A percentile compares a stretch with the other conserved stretches of the same genome.
These are phyloP conservation scores for Drosophila emarginata DNA, from an alignment of 2,888 invertebrate genomes.

Conservation along the genomic window DNA sequence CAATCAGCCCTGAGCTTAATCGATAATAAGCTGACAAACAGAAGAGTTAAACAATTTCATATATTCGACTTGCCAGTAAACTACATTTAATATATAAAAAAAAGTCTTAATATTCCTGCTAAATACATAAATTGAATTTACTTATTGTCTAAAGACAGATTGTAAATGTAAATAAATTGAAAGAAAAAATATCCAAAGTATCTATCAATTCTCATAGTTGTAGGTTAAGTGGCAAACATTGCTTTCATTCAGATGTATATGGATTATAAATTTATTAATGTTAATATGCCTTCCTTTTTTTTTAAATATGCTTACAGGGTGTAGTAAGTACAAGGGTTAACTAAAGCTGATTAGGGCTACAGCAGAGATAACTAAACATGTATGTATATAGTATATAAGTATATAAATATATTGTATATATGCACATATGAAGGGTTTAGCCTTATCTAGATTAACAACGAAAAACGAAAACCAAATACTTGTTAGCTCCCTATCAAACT, in stretches of 20 bases:
- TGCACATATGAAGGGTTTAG: conserved; percentile 7
- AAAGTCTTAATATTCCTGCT: too few relatives aligned
- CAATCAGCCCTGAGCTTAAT: too few relatives aligned
- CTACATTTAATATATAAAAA: too few relatives aligned
- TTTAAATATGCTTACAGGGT: background rate
- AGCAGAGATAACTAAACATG: background rate
- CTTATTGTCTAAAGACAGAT: too few relatives aligned
- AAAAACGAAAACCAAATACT: background rate
- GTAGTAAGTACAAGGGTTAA: conserved; percentile 8
- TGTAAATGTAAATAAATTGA: too few relatives aligned
- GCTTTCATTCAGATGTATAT: background rate
- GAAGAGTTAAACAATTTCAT: too few relatives aligned
- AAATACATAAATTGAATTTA: too few relatives aligned
- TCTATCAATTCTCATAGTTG: too few relatives aligned
- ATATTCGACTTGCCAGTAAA: too few relatives aligned
- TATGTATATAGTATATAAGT: background rate
- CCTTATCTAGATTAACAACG: conserved; percentile 28
- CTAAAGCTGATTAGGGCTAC: background rate
- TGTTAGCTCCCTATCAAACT: conserved; percentile 30
- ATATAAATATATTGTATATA: background rate
- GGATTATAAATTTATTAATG: background rate
- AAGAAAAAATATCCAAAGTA: too few relatives aligned
- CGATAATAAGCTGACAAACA: too few relatives aligned
- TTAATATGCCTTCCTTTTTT: background rate
- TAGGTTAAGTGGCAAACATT: too few relatives aligned